These are phyloP conservation scores for Ascaphus truei DNA, from an alignment of 2,113 vertebrate species.

Conservation along the genomic window DNA sequence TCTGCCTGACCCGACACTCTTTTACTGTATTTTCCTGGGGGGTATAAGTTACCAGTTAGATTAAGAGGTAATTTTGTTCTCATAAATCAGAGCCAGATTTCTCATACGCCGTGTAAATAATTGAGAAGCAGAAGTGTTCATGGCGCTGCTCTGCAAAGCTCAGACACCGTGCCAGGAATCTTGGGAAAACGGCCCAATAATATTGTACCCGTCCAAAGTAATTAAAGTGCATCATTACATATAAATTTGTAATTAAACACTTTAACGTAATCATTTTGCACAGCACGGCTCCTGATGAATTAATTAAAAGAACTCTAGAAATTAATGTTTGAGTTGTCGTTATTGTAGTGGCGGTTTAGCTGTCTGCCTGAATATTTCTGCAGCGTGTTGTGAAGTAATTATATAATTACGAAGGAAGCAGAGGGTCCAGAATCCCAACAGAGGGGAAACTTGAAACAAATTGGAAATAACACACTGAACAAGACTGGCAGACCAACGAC, in stretches of 20 bases:
- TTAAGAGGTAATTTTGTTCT: constrained; percentile 26
- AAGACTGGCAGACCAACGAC: constrained; percentile 24
- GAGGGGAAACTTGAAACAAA: constrained; percentile 51
- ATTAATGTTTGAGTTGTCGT: constrained; percentile 81
- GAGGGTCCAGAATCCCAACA: constrained; percentile 54
- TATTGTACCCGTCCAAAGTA: constrained; percentile 85
- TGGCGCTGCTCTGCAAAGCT: constrained; percentile 51
- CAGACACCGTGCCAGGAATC: constrained; percentile 62
- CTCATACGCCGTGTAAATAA: constrained; percentile 63
- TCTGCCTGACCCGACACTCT: constrained; percentile 23
- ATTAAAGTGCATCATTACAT: constrained; percentile 88
- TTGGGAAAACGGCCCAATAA: constrained; percentile 81
- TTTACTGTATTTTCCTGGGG: constrained; percentile 29
- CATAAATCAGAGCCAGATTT: constrained; percentile 46
- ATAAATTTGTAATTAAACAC: constrained; percentile 96
- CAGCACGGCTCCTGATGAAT: constrained; percentile 83
- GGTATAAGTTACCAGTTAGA: constrained; percentile 19
- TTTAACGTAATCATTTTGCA: constrained; percentile 83
- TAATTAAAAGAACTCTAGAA: constrained; percentile 85
- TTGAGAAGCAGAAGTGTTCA: constrained; percentile 57
- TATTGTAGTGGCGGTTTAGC: constrained; percentile 68
- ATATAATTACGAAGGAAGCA: constrained; percentile 55
- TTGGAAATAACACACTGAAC: constrained; percentile 38
- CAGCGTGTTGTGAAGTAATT: constrained; percentile 67
- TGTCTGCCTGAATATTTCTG: constrained; percentile 56